These are phyloP conservation scores for Syrista parreyssii DNA, from an alignment of 2,888 invertebrate genomes.

Conservation along the genomic window DNA sequence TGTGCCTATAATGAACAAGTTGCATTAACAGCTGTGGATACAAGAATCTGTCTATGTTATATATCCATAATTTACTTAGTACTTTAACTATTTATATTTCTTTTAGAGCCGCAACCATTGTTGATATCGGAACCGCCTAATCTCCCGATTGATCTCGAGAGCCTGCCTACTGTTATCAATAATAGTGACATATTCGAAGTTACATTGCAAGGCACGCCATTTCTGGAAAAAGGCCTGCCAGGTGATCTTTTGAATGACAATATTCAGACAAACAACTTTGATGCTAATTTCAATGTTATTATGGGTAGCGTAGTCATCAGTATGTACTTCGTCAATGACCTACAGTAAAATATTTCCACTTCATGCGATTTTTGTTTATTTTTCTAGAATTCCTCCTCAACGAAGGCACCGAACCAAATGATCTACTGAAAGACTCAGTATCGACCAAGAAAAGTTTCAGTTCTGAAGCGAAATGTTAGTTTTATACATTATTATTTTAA, in stretches of 20 bases:
- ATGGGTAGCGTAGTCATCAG: not conserved
- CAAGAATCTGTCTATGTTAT: too few species aligned
- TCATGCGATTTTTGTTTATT: slow-evolving; percentile 13
- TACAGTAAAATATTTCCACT: slow-evolving; percentile 10
- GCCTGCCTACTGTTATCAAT: slow-evolving; percentile 6
- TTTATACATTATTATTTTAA: too few species aligned
- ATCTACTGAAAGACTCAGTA: slow-evolving; percentile 9
- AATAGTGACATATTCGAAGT: slow-evolving; percentile 1
- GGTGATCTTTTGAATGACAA: too few species aligned
- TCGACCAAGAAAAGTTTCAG: slow-evolving; percentile 5
- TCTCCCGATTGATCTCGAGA: slow-evolving; percentile 5
- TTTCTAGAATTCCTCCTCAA: slow-evolving; percentile 8
- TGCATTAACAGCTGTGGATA: too few species aligned
- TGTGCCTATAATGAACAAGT: too few species aligned
- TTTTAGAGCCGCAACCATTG: slow-evolving; percentile 10
- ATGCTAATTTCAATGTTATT: slow-evolving; percentile 9
- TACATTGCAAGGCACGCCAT: not conserved
- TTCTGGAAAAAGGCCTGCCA: too few species aligned
- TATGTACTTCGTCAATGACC: not conserved
- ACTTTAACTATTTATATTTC: too few species aligned
- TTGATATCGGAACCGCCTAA: slow-evolving; percentile 2
- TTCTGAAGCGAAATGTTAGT: slow-evolving; percentile 3
- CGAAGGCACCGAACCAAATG: slow-evolving; percentile 7
- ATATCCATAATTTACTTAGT: too few species aligned
- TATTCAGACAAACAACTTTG: slow-evolving; percentile 6